phyloP scores from a whole-genome alignment of 2,888 invertebrate species.

The Epistrophella euchroma region DNA sequence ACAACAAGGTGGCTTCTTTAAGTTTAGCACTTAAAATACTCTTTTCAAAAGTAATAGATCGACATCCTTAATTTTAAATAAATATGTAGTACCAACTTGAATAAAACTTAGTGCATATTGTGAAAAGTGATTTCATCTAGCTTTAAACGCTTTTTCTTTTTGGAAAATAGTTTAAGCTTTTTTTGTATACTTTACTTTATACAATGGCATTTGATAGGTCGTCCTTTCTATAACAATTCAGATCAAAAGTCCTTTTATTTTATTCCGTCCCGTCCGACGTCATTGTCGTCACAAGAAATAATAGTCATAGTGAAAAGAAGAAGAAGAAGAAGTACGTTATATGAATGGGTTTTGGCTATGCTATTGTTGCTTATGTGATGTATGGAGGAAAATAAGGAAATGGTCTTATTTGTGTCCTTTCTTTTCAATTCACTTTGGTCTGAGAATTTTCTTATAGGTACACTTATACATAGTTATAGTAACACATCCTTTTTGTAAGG shows the following conservation, averaged over 20 bases:
- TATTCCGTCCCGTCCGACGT: conserved; percentile 33
- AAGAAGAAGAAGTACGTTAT: conserved; percentile 15
- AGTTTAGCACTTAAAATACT: not conserved
- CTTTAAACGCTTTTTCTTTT: conserved; percentile 4
- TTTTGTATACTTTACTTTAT: not conserved
- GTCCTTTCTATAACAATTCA: conserved; percentile 63
- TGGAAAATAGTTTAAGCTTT: conserved; percentile 31
- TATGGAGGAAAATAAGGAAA: conserved; percentile 64
- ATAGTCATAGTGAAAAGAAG: not conserved
- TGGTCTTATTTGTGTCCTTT: conserved; percentile 55
- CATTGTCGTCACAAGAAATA: conserved; percentile 22
- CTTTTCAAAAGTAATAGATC: not conserved
- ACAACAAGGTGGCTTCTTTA: not conserved
- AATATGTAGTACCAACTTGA: not conserved
- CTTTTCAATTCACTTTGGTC: conserved; percentile 33
- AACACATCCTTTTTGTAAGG: conserved; percentile 55
- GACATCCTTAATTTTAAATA: not conserved
- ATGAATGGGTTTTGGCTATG: conserved; percentile 41
- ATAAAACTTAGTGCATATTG: conserved; percentile 53
- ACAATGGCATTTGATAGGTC: conserved; percentile 63
- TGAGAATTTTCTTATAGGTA: conserved; percentile 49
- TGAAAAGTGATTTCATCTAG: conserved; percentile 48
- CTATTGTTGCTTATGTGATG: conserved; percentile 65
- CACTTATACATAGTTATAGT: conserved; percentile 2
- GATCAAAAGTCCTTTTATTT: conserved; percentile 60